phyloP scores from a whole-genome alignment of 2,888 invertebrate genomes.

The Punctoribates punctum region DNA sequence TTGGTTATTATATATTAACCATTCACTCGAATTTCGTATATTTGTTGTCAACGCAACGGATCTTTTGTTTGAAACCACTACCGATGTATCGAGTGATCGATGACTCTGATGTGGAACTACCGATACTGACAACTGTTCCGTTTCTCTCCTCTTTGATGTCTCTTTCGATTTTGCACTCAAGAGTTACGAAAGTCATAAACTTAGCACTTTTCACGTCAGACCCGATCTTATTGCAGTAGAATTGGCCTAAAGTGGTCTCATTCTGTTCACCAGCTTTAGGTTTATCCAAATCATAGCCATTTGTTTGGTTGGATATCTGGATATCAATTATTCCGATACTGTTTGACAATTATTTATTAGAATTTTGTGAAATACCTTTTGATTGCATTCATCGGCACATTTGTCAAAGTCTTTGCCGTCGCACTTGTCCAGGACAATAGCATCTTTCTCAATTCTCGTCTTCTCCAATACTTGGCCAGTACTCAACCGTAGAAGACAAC shows the following conservation, averaged over 20 bases:
- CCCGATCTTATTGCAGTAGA: not conserved
- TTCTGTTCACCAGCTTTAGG: not conserved
- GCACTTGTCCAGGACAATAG: not conserved
- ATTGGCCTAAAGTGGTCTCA: slow-evolving; percentile 4
- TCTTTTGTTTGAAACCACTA: slow-evolving; percentile 12
- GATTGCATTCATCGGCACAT: not conserved
- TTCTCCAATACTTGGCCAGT: not conserved
- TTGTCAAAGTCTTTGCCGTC: not conserved
- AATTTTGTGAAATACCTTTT: slow-evolving; percentile 15
- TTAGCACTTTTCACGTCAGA: not conserved
- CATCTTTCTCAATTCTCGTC: not conserved
- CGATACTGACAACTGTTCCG: not conserved
- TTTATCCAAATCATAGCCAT: slow-evolving; percentile 12
- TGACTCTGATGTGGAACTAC: not conserved
- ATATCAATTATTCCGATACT: too few species aligned
- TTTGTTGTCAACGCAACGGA: not conserved
- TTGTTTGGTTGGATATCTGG: slow-evolving; percentile 19
- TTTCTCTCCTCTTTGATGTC: not conserved
- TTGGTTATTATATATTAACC: not conserved
- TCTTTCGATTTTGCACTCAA: not conserved
- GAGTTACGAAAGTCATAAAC: not conserved
- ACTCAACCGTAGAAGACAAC: not conserved
- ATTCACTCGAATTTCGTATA: not conserved
- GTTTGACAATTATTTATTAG: not conserved
- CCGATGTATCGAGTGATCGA: not conserved